Evolutionary conservation across 2,797 vertebrate species (phyloP).

Genomic region (Poecilia gillii): DNA sequence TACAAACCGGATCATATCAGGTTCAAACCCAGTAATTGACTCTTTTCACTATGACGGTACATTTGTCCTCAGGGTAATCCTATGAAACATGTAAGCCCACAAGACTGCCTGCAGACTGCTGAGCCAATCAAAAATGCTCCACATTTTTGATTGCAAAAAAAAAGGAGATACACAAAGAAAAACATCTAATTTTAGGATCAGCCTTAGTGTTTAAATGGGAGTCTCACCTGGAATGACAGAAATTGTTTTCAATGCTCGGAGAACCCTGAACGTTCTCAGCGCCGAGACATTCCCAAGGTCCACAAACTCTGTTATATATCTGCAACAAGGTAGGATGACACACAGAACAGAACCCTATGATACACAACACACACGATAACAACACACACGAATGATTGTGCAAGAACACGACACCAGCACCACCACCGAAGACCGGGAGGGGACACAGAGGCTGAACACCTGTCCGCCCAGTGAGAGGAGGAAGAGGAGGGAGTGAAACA

Average conservation of each 20-base stretch:
- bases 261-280: conserved; percentile 99
- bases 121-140: conserved; percentile 89
- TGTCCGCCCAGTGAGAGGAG: conserved; percentile 76
- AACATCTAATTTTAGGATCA: conserved; percentile 71
- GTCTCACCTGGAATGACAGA: conserved; percentile 99
- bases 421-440: conserved; percentile 78
- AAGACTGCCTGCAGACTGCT: conserved; percentile 84
- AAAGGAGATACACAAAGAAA: conserved; percentile 41
- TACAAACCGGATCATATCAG: neutral
- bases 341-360: conserved; percentile 97
- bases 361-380: conserved; percentile 94
- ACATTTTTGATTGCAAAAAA: conserved; percentile 81
- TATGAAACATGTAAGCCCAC: conserved; percentile 17
- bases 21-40: neutral
- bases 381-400: conserved; percentile 79
- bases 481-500: conserved; percentile 71
- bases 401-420: conserved; percentile 77
- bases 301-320: conserved; percentile 99
- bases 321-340: conserved; percentile 98
- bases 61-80: neutral
- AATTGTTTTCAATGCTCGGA: conserved; percentile 99
- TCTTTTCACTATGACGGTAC: neutral
- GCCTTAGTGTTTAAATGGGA: conserved; percentile 86
- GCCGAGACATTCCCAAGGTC: conserved; percentile 99
- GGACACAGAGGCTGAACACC: conserved; percentile 80